Evolutionary conservation across 1,140 invertebrate species (phyloP).

Genomic region (Camponotus pennsylvanicus): DNA sequence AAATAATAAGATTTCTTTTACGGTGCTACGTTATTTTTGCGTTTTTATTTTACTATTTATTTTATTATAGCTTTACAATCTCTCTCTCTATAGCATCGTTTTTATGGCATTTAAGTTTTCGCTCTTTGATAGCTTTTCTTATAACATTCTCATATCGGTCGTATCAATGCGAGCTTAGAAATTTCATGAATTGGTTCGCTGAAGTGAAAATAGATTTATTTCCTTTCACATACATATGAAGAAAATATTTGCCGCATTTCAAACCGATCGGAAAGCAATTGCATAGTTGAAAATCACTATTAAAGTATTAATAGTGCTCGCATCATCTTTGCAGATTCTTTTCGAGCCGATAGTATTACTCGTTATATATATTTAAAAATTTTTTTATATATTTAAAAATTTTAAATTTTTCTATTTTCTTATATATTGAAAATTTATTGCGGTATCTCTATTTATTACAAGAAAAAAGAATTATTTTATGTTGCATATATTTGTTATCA

Average conservation of each 20-base stretch:
- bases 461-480: neutral
- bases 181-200: constrained; percentile 27
- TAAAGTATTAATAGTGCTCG: neutral
- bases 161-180: constrained; percentile 6
- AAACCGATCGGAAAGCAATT: neutral
- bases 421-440: too few species aligned
- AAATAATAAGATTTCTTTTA: constrained; percentile 24
- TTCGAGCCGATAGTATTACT: neutral
- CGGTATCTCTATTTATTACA: neutral
- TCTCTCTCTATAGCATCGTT: neutral
- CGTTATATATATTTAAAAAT: neutral
- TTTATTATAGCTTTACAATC: neutral
- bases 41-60: neutral
- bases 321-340: neutral
- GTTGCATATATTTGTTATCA: neutral
- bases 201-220: constrained; percentile 48
- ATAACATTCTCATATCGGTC: neutral
- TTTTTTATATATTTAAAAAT: neutral
- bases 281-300: neutral
- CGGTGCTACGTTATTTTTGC: neutral
- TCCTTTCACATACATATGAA: neutral
- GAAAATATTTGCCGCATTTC: neutral
- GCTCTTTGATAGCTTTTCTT: neutral
- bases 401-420: neutral
- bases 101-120: neutral